phyloP scores from a whole-genome alignment of 2,113 vertebrate species.

The Hemibagrus wyckioides region DNA sequence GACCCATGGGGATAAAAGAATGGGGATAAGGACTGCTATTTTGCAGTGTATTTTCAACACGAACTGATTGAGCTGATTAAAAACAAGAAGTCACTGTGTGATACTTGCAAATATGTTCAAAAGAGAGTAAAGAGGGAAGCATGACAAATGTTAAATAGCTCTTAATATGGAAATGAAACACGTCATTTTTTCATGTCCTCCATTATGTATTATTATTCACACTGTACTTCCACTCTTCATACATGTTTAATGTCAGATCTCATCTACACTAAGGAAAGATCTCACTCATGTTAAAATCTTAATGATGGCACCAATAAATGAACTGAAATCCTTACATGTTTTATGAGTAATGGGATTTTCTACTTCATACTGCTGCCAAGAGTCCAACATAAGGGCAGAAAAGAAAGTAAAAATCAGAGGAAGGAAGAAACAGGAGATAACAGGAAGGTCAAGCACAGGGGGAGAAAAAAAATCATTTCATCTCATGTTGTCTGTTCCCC shows the following conservation, averaged over 20 bases:
- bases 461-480: slow-evolving; percentile 36
- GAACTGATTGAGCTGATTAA: not conserved
- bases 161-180: slow-evolving; percentile 28
- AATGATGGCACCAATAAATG: slow-evolving; percentile 45
- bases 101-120: not conserved
- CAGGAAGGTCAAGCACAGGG: slow-evolving; percentile 5
- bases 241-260: slow-evolving; percentile 45
- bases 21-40: not conserved
- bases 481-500: slow-evolving; percentile 33
- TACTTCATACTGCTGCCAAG: not conserved
- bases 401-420: not conserved
- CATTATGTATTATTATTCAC: slow-evolving; percentile 45
- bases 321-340: slow-evolving; percentile 20
- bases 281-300: slow-evolving; percentile 50
- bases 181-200: slow-evolving; percentile 8
- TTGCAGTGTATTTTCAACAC: not conserved
- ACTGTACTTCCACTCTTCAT: slow-evolving; percentile 42
- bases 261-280: slow-evolving; percentile 42
- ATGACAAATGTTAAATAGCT: not conserved
- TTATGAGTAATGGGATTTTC: slow-evolving; percentile 29
- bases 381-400: not conserved
- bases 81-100: not conserved
- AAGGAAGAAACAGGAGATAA: not conserved
- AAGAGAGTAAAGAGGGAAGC: not conserved
- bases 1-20: not conserved